Conservation (phyloP, 2,888 invertebrate species). For the Penaeus monodon region DNA sequence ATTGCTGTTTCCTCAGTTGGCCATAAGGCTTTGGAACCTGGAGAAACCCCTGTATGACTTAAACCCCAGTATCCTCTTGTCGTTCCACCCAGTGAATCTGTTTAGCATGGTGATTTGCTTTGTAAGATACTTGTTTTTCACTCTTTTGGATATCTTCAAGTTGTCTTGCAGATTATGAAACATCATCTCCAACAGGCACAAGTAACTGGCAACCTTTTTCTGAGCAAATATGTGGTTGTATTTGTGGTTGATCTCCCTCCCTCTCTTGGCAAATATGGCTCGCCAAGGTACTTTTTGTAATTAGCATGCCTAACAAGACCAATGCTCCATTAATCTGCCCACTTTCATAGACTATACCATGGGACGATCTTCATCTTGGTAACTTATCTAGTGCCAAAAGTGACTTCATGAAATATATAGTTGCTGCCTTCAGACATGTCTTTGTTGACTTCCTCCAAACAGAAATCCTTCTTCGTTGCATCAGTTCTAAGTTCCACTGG, state of each 20-base stretch:
- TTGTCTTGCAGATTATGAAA: neutral
- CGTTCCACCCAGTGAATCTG: neutral
- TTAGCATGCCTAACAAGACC: neutral
- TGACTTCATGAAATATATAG: no score
- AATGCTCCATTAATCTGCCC: neutral
- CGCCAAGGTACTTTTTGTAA: neutral
- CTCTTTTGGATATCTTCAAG: neutral
- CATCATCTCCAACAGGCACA: neutral
- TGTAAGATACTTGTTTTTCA: neutral
- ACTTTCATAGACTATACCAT: neutral
- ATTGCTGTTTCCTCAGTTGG: neutral
- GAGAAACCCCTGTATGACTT: neutral
- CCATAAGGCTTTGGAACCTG: constrained; percentile 13
- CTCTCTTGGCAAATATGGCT: neutral
- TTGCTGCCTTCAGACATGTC: no score
- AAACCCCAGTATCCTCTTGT: neutral
- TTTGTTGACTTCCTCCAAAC: no score
- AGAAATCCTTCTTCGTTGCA: no score
- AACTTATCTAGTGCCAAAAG: no score
- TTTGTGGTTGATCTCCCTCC: neutral
- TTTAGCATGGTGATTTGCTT: neutral
- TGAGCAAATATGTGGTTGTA: neutral
- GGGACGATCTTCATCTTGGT: neutral
- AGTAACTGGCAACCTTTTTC: neutral
- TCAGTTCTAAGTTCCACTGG: no score